Conservation (phyloP, 2,888 invertebrate species). For the Aphrophora alni region DNA sequence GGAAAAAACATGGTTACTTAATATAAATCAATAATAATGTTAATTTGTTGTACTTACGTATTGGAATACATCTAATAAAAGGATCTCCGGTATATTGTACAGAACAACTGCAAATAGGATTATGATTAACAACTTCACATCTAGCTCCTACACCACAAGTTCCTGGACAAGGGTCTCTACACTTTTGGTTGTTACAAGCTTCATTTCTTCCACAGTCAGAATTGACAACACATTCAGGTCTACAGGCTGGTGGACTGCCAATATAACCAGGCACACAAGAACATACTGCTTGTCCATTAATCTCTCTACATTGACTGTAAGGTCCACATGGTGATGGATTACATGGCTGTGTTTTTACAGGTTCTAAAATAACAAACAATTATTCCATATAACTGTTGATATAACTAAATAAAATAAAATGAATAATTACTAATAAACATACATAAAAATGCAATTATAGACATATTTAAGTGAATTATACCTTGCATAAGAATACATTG, state of each 20-base stretch:
- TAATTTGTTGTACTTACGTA: slow-evolving; percentile 34
- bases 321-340: slow-evolving; percentile 57
- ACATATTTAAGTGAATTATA: too few relatives aligned
- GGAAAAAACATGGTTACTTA: too few relatives aligned
- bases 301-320: slow-evolving; percentile 72
- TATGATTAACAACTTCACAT: slow-evolving; percentile 67
- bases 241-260: slow-evolving; percentile 73
- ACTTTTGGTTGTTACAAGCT: slow-evolving; percentile 78
- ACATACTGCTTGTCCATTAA: slow-evolving; percentile 75
- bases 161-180: slow-evolving; percentile 77
- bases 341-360: slow-evolving; percentile 65
- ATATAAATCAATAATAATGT: too few relatives aligned
- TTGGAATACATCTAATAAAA: slow-evolving; percentile 68
- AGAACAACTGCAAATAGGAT: slow-evolving; percentile 67
- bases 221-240: slow-evolving; percentile 60
- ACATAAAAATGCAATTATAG: too few relatives aligned
- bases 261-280: slow-evolving; percentile 73
- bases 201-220: slow-evolving; percentile 73
- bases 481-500: slow-evolving; percentile 66
- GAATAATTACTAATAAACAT: too few relatives aligned
- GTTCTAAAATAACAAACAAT: slow-evolving; percentile 47
- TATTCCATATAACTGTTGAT: too few relatives aligned
- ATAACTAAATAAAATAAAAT: too few relatives aligned
- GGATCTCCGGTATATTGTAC: too few relatives aligned
- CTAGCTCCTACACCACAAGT: slow-evolving; percentile 74